phyloP scores from a whole-genome alignment of 2,797 vertebrate genomes.

The Kryptopterus vitreolus region DNA sequence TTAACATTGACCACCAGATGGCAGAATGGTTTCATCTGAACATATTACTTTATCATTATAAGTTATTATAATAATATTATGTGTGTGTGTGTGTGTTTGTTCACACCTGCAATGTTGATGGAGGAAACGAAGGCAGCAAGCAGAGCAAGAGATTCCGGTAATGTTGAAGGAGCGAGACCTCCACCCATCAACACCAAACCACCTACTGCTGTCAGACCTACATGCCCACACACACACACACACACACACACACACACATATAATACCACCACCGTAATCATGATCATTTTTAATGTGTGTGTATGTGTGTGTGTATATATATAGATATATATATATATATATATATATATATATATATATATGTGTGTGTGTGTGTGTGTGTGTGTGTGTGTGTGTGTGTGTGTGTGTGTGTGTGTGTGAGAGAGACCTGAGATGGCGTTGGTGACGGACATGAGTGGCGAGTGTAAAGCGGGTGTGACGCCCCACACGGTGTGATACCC shows the following conservation, averaged over 20 bases:
- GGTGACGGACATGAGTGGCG: conserved; percentile 81
- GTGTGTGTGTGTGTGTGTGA: conserved; percentile 32
- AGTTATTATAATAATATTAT: background rate
- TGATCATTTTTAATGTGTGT: background rate
- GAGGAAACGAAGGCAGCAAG: conserved; percentile 95
- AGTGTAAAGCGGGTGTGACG: conserved; percentile 80
- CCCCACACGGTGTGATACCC: conserved; percentile 80
- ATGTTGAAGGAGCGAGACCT: conserved; percentile 74
- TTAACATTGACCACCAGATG: background rate
- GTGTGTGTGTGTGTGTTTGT: background rate
- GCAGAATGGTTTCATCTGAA: background rate
- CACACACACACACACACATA: conserved; percentile 7
- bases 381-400: conserved; percentile 3
- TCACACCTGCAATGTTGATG: conserved; percentile 93
- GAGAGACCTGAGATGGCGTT: conserved; percentile 81
- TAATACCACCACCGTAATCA: conserved; percentile 8
- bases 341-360: background rate
- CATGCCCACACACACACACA: conserved; percentile 34
- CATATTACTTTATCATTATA: background rate
- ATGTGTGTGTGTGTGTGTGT: background rate
- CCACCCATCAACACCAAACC: conserved; percentile 95
- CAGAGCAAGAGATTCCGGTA: conserved; percentile 83
- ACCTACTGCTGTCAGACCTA: conserved; percentile 94
- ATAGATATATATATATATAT: too few species aligned
- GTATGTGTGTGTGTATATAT: background rate